Conservation (phyloP, 1,140 invertebrate genomes). For the Lycorma delicatula region DNA sequence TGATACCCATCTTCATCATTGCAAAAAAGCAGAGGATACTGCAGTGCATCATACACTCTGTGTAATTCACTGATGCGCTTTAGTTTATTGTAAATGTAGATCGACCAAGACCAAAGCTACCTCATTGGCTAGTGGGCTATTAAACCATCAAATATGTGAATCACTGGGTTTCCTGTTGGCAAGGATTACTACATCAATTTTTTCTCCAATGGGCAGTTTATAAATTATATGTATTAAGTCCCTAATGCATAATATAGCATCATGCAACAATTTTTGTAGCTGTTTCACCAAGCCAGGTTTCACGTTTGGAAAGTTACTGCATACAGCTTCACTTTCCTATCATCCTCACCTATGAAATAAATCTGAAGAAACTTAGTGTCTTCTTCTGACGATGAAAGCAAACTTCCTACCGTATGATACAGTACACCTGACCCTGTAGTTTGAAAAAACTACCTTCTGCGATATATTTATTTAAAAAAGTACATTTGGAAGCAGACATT, state of each 20-base stretch:
- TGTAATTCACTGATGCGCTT: slow-evolving; percentile 39
- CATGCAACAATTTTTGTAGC: slow-evolving; percentile 35
- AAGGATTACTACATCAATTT: slow-evolving; percentile 23
- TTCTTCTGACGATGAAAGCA: not conserved
- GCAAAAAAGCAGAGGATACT: slow-evolving; percentile 42
- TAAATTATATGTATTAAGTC: slow-evolving; percentile 35
- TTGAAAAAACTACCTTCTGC: no score
- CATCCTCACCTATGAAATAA: slow-evolving; percentile 11
- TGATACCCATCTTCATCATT: slow-evolving; percentile 34
- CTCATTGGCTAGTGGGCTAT: slow-evolving; percentile 23
- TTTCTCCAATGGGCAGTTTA: slow-evolving; percentile 24
- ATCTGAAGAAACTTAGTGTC: slow-evolving; percentile 9
- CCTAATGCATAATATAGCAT: slow-evolving; percentile 31
- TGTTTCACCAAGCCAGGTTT: slow-evolving; percentile 30
- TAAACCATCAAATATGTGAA: slow-evolving; percentile 24
- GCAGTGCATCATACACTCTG: slow-evolving; percentile 39
- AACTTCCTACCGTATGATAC: not conserved
- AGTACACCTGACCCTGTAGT: no score
- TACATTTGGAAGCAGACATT: no score
- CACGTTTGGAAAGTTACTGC: slow-evolving; percentile 24
- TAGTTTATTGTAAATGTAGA: slow-evolving; percentile 27
- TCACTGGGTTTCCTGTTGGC: slow-evolving; percentile 28
- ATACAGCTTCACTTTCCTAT: slow-evolving; percentile 13
- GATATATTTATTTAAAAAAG: no score
- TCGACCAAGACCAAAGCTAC: slow-evolving; percentile 27